Evolutionary conservation across 1,140 invertebrate species (phyloP).

Genomic region (Scaptomyza montana): DNA sequence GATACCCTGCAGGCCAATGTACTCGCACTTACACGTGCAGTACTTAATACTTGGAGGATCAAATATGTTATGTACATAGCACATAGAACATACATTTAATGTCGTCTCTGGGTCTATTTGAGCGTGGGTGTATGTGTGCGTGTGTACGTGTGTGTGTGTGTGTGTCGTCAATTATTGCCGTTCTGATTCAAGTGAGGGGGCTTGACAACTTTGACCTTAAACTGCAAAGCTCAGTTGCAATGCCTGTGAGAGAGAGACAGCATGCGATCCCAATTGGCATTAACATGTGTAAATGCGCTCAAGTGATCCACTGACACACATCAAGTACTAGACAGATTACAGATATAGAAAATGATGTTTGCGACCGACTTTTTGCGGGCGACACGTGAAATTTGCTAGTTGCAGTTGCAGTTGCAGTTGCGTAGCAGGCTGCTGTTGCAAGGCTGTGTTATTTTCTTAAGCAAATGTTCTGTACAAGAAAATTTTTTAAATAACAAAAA

Average conservation of each 20-base stretch:
- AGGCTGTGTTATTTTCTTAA: background rate
- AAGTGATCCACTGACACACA: slow-evolving; percentile 75
- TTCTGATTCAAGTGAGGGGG: slow-evolving; percentile 22
- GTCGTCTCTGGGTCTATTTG: slow-evolving; percentile 23
- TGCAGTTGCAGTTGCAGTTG: slow-evolving; percentile 37
- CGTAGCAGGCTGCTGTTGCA: slow-evolving; percentile 25
- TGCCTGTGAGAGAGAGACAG: background rate
- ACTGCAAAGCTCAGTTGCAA: slow-evolving; percentile 31
- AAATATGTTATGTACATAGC: background rate
- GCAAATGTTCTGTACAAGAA: no score
- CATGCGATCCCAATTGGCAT: slow-evolving; percentile 63
- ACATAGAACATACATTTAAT: background rate
- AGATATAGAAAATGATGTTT: background rate
- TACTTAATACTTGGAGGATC: background rate
- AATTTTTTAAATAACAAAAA: no score
- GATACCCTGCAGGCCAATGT: slow-evolving; percentile 67
- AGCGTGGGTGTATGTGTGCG: slow-evolving; percentile 56
- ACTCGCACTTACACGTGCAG: slow-evolving; percentile 44
- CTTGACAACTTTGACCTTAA: slow-evolving; percentile 70
- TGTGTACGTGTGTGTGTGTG: slow-evolving; percentile 45
- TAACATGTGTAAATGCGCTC: slow-evolving; percentile 78
- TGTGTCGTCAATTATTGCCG: slow-evolving; percentile 66
- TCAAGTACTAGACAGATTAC: slow-evolving; percentile 17
- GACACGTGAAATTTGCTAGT: slow-evolving; percentile 10
- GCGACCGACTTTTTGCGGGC: slow-evolving; percentile 24